These are phyloP conservation scores for Chaetodon auriga DNA, from an alignment of 2,113 vertebrate genomes.

Conservation along the genomic window DNA sequence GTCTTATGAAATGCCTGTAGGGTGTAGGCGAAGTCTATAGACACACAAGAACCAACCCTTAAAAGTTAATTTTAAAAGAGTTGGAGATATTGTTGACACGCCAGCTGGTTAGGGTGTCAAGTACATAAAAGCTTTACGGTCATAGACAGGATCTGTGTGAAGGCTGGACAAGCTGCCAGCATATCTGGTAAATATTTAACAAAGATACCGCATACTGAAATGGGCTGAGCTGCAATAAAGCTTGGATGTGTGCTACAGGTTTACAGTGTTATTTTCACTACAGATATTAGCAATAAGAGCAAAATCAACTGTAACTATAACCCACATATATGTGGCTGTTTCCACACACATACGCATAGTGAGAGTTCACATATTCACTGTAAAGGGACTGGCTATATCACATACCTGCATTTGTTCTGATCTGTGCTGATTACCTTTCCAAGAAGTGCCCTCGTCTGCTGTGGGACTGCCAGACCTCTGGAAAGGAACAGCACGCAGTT, in stretches of 20 bases:
- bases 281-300: background rate
- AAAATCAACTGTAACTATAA: background rate
- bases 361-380: background rate
- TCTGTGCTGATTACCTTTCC: constrained; percentile 67
- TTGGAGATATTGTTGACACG: background rate
- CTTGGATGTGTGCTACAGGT: background rate
- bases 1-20: constrained; percentile 75
- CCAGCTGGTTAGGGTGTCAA: constrained; percentile 6
- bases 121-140: constrained; percentile 13
- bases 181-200: constrained; percentile 50
- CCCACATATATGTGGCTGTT: background rate
- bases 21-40: constrained; percentile 56
- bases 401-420: constrained; percentile 78
- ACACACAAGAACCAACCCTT: constrained; percentile 21
- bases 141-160: constrained; percentile 32
- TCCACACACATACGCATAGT: background rate
- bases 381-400: constrained; percentile 2
- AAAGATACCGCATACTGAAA: constrained; percentile 6
- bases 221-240: constrained; percentile 17
- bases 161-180: background rate
- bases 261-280: constrained; percentile 13
- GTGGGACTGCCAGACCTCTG: constrained; percentile 80
- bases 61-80: constrained; percentile 1
- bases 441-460: constrained; percentile 63
- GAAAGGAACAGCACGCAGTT: constrained; percentile 33